Evolutionary conservation across 2,888 invertebrate genomes (phyloP), one percentile per base, ranked within the genome.

Genomic region (Phengaris alcon): DNA sequence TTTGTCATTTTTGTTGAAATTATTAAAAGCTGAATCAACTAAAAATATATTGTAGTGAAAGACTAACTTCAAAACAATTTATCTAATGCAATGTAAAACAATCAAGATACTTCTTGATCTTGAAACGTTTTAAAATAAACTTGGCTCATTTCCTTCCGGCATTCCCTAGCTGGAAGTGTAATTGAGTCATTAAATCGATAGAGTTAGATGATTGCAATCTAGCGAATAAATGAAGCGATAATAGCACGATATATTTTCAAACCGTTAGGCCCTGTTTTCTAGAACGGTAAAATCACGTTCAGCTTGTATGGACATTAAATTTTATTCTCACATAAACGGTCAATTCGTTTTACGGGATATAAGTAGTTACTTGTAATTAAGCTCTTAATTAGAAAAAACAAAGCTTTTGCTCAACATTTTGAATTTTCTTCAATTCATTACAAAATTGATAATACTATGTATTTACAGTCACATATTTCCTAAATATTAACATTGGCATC

Each of bases 201-300:
- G 64, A 35, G 64, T 64, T 35, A 13, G 72, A 6, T 35, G 10
- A 54, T 54, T 15, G 72, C 72, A 52, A 51, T 22, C 72, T 52
- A 52, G 35, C 54, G 72, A 72, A 51, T 72, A 54, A 51, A 51
- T 54, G 52, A 72, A 72, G 72, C 44, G 70, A 72, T 72, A 72
- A 51, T 10, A 15, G 10, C 51, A 70, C 48, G 51, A 51, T 72
- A 35, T 52, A 12, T 70, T 70, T 22, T 52, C 35, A 52, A 52
- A 54, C 72, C 72, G 72, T 72, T 72, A 72, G 52, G 52, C 54
- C 72, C 72, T 72, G 72, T 15, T 72, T 48, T 72, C 13, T 7
- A 72, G 7, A 54, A 72, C 72, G 72, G 72, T 72, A 72, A 22
- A 68, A 51, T 10, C 35, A 7, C 10, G 70, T 54, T 52, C 52